Percentiles rank a stretch among this genome's conserved stretches.
These are phyloP conservation scores for Pseudomyrmex flavicornis DNA, from an alignment of 1,140 invertebrate species.

Conservation along the genomic window DNA sequence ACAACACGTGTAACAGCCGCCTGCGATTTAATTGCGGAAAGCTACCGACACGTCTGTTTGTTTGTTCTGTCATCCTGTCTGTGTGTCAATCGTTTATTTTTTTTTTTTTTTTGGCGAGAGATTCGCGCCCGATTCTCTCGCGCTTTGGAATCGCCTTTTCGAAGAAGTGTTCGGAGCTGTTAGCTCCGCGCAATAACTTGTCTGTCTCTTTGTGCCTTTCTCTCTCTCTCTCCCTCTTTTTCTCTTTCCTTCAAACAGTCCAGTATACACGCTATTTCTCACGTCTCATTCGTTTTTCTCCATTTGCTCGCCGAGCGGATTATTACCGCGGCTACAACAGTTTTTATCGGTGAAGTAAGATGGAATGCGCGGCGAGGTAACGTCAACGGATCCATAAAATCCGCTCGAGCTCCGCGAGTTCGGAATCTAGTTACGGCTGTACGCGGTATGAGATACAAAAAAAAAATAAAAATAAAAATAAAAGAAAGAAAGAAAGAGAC, in stretches of 20 bases:
- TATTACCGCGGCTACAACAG: conserved; percentile 45
- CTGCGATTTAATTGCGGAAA: conserved; percentile 45
- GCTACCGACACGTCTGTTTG: conserved; percentile 25
- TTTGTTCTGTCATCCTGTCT: background rate
- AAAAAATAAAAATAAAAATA: background rate
- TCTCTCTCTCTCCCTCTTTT: background rate
- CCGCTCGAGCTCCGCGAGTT: conserved; percentile 20
- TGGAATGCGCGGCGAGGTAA: conserved; percentile 43
- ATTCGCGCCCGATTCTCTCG: background rate
- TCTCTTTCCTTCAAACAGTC: background rate
- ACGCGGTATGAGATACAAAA: background rate
- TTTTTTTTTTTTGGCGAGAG: background rate
- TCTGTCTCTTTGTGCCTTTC: conserved; percentile 7
- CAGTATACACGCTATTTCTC: background rate
- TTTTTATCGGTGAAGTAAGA: conserved; percentile 55
- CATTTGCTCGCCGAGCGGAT: conserved; percentile 9
- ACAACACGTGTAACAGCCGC: conserved; percentile 28
- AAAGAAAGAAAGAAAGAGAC: background rate
- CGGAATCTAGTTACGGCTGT: conserved; percentile 6
- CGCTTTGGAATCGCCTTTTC: conserved; percentile 18
- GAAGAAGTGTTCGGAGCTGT: conserved; percentile 16
- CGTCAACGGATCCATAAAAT: conserved; percentile 62
- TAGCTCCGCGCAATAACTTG: conserved; percentile 11
- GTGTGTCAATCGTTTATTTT: too few relatives aligned
- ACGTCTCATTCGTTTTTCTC: background rate